phyloP scores from a whole-genome alignment of 2,113 vertebrate species.

The Vombatus ursinus region DNA sequence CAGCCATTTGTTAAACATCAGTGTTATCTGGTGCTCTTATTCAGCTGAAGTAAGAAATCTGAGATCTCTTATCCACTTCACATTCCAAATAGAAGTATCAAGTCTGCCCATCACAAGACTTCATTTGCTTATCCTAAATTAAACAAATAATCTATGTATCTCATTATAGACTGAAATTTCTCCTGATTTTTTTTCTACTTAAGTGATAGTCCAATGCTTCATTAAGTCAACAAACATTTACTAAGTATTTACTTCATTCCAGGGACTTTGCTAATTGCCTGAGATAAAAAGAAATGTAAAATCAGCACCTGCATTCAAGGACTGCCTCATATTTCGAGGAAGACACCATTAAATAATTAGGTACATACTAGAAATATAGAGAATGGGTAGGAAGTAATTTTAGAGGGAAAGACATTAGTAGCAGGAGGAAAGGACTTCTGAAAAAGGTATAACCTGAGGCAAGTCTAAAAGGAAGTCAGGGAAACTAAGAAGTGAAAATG shows the following conservation, averaged over 20 bases:
- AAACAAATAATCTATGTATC: neutral
- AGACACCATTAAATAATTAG: neutral
- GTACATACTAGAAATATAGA: neutral
- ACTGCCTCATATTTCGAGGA: neutral
- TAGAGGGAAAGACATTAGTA: neutral
- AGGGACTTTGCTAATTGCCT: neutral
- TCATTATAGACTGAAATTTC: neutral
- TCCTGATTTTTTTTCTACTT: neutral
- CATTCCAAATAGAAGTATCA: neutral
- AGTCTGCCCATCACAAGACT: neutral
- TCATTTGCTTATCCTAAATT: neutral
- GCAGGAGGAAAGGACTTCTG: neutral
- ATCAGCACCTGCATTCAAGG: neutral
- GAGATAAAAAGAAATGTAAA: neutral
- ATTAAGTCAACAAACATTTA: neutral
- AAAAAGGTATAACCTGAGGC: neutral
- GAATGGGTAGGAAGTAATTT: neutral
- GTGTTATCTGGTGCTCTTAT: neutral
- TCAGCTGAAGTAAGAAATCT: neutral
- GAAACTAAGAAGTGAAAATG: neutral
- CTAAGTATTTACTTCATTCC: neutral
- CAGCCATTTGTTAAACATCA: neutral
- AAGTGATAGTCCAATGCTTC: neutral
- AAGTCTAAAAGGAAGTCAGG: neutral
- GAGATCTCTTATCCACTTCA: neutral